Evolutionary conservation across 2,797 vertebrate genomes (phyloP), one percentile per base, ranked within the genome.

Genomic region (Trachops cirrhosus): DNA sequence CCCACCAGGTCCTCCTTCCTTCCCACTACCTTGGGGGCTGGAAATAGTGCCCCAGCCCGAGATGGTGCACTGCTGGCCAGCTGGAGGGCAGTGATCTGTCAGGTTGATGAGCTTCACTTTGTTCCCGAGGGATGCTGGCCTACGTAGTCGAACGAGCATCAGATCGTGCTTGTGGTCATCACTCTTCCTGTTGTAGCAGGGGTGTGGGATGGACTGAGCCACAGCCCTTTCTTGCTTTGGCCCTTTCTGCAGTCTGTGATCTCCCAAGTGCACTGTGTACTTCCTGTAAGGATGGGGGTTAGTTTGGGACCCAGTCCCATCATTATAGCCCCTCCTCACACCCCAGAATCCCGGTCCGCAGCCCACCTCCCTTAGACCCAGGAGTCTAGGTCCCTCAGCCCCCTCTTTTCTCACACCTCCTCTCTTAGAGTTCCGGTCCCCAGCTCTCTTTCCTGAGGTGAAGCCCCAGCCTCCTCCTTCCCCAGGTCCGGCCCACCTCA

Each of bases 31-130:
- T 97, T 34, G 78, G n/a, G 97, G 97, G 59, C 97, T 97, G 86
- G 93, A 95, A 70, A 96, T 29, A 0, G 96, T 97, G 74, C 97
- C 97, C 97, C 97, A 97, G 94, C 97, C 97, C 0, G 96, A 98
- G 74, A 98, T 95, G 87, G 32, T 89, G 62, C 97, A 97, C 48
- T 78, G 88, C 95, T 96, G 93, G 88, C 94, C 94, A 4, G 6
- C 67, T 21, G 29, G 46, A 84, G 96, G n/a, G 15, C 97, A 97
- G 24, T 4, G 54, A 6, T 80, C 22, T 1, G 96, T 18, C 92
- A 97, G 88, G 9, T 12, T 7, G 48, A 98, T 87, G 83, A 96
- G 79, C 89, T 95, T 92, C 90, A 97, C 97, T 41, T 70, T 85
- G 90, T 73, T 0, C 11, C 96, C 96, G 5, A 96, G 24, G 26